Evolutionary conservation across 2,797 vertebrate genomes (phyloP), one percentile per base, ranked within the genome.

Genomic region (Xenopus petersii): DNA sequence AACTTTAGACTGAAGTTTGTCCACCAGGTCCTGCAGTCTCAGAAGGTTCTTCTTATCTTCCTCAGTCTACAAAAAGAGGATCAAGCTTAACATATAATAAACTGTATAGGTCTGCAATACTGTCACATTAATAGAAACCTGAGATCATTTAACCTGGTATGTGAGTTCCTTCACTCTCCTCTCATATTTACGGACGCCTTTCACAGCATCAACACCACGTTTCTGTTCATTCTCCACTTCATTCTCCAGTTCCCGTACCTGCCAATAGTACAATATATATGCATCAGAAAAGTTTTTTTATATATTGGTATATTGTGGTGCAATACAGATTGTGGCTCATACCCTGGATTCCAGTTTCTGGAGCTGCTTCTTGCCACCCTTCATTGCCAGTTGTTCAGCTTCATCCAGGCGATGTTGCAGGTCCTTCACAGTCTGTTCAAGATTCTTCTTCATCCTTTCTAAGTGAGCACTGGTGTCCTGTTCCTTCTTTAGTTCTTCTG

Each of bases 401-500:
- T 94, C 93, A 0, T 94, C 89, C 26, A 94, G 75, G 5, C 88
- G 88, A 58, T 84, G 88, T 82, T 93, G 92, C 80, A 93, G 85
- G 77, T 93, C 91, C 80, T 94, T 94, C 77, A 93, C 89, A 0
- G 81, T 90, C 70, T 86, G 88, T 0, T 94, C 75, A 30, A 30
- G 26, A 2, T 30, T 30, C 26, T 30, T 30, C 26, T 30, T 30
- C 26, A 30, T 30, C 26, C 93, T 88, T 83, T 95, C 94, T 83
- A 95, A 87, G 83, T 95, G 93, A 80, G 91, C 83, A 0, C 93
- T 92, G 78, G 93, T 94, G 83, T 95, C 94, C 84, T 95, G 94
- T 83, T 95, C 94, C 81, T 94, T 94, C 86, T 92, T 94, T 81
- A 95, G 82, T 82, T 94, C 92, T 11, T 96, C 94, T 0, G 89